phyloP scores from a whole-genome alignment of 2,888 invertebrate genomes.

The Scaptomyza polygonia region DNA sequence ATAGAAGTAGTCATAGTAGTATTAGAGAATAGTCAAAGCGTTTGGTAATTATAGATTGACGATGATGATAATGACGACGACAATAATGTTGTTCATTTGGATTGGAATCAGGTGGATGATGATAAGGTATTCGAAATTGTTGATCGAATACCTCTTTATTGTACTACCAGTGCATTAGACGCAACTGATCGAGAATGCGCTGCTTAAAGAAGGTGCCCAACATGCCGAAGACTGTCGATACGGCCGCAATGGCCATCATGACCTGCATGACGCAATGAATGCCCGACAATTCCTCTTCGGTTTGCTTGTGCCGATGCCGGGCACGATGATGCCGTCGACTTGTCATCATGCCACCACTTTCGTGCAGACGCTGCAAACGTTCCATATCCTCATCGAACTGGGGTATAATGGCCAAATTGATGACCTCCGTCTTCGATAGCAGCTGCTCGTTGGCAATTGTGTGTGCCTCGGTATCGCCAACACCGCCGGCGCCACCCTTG shows the following conservation, averaged over 20 bases:
- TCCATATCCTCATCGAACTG: constrained; percentile 84
- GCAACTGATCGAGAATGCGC: constrained; percentile 84
- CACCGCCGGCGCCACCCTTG: constrained; percentile 40
- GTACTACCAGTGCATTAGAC: constrained; percentile 85
- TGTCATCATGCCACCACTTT: constrained; percentile 77
- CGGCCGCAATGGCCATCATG: constrained; percentile 84
- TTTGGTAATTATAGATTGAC: too few relatives aligned
- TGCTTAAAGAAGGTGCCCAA: constrained; percentile 84
- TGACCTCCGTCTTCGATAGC: constrained; percentile 83
- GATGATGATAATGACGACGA: too few relatives aligned
- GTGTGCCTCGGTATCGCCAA: constrained; percentile 59
- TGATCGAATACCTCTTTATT: constrained; percentile 67
- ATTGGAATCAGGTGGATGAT: constrained; percentile 1
- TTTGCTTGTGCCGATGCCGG: constrained; percentile 81
- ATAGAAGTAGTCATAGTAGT: constrained; percentile 9
- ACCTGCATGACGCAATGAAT: constrained; percentile 85
- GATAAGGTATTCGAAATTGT: constrained; percentile 65
- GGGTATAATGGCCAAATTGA: constrained; percentile 84
- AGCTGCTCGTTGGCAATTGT: constrained; percentile 82
- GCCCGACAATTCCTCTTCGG: constrained; percentile 83
- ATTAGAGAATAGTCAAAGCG: too few relatives aligned
- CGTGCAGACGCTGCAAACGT: constrained; percentile 81
- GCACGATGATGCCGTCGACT: constrained; percentile 82
- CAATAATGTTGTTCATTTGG: not conserved
- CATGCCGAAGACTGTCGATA: constrained; percentile 84